Conservation (phyloP, 2,797 vertebrate genomes). For the Perodicticus potto region DNA sequence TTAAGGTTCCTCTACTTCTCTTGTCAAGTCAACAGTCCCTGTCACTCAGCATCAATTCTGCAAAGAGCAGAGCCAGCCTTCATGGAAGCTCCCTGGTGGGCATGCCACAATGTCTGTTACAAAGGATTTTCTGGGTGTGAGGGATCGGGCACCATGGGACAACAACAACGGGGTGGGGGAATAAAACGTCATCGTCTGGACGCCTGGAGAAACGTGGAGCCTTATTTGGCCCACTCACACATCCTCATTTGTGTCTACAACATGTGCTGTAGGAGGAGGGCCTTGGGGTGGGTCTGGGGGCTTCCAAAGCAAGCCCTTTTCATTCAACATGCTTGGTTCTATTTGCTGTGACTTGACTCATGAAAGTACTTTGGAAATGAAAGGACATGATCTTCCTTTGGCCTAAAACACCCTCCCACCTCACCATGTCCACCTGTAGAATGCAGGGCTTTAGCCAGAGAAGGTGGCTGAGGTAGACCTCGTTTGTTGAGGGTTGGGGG, state of each 20-base stretch:
- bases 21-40: background rate
- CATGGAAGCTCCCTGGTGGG: background rate
- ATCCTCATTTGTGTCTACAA: background rate
- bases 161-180: background rate
- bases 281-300: background rate
- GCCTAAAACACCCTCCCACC: background rate
- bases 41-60: background rate
- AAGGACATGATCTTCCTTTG: background rate
- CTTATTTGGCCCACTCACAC: background rate
- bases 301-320: background rate
- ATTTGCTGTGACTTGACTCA: background rate
- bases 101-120: background rate
- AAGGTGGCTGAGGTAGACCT: background rate
- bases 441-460: background rate
- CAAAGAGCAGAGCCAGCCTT: background rate
- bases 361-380: background rate
- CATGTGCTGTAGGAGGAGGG: background rate
- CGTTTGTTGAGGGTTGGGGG: rapidly evolving
- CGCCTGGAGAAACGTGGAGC: background rate
- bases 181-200: background rate
- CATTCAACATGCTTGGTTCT: background rate
- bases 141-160: background rate
- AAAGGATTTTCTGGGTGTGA: background rate
- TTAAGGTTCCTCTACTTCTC: background rate
- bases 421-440: background rate